A percentile compares a stretch with the other conserved stretches of the same genome.
Conservation (phyloP, 2,888 invertebrate species). For the Hemaris fuciformis region DNA sequence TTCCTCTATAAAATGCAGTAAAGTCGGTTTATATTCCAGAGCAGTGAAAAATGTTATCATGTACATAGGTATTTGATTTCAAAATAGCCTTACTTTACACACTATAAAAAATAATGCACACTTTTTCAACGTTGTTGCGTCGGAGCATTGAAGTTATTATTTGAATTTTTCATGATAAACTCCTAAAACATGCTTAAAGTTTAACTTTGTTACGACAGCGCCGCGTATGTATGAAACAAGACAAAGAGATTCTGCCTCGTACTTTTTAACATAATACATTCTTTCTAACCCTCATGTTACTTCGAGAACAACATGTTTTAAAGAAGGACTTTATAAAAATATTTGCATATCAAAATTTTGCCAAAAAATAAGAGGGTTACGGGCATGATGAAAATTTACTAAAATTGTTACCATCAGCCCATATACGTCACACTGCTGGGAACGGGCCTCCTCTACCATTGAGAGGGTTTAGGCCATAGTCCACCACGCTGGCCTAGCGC, state of each 20-base stretch:
- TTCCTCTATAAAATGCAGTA: too few species aligned
- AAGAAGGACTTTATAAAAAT: not conserved
- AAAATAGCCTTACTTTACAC: not conserved
- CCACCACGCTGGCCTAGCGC: too few species aligned
- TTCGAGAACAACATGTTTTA: not conserved
- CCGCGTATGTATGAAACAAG: not conserved
- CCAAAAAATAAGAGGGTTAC: too few species aligned
- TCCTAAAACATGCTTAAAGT: conserved; percentile 14
- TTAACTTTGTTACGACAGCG: conserved; percentile 12
- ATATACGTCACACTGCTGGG: too few species aligned
- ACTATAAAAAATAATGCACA: not conserved
- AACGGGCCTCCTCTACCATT: too few species aligned
- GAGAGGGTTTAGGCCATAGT: too few species aligned
- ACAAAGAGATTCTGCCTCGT: not conserved
- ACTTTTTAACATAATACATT: not conserved
- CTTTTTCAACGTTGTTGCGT: not conserved
- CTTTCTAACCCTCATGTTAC: not conserved
- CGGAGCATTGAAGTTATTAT: conserved; percentile 15
- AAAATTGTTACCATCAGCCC: too few species aligned
- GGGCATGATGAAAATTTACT: too few species aligned
- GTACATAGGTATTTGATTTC: too few species aligned
- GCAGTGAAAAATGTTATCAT: too few species aligned
- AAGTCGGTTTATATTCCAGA: too few species aligned
- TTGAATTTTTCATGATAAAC: conserved; percentile 18
- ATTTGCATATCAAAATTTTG: not conserved